Evolutionary conservation across 2,888 invertebrate species (phyloP).

Genomic region (Hololepta plana): DNA sequence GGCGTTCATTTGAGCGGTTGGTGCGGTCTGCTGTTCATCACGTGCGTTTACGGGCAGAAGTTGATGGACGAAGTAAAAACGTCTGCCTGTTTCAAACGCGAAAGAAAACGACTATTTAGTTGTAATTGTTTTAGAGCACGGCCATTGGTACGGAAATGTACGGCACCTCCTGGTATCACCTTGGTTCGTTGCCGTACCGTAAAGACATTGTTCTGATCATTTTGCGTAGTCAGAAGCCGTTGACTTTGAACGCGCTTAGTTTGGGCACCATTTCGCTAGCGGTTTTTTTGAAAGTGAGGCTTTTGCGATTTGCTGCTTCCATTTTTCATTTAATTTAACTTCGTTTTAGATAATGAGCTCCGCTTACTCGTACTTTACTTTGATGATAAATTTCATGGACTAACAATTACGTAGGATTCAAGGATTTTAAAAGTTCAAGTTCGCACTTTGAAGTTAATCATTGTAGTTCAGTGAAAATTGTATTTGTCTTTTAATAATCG

Average conservation of each 20-base stretch:
- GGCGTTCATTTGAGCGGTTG: slow-evolving; percentile 14
- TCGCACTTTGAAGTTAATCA: too few relatives aligned
- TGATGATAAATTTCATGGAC: slow-evolving; percentile 11
- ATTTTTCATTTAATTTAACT: slow-evolving; percentile 4
- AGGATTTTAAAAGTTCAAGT: too few relatives aligned
- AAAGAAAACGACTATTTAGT: not conserved
- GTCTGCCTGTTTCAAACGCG: not conserved
- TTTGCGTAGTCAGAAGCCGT: slow-evolving; percentile 11
- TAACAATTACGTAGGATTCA: too few relatives aligned
- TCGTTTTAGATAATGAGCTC: slow-evolving; percentile 11
- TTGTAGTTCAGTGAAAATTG: too few relatives aligned
- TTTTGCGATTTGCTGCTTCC: not conserved
- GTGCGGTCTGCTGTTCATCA: slow-evolving; percentile 12
- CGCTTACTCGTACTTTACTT: slow-evolving; percentile 12
- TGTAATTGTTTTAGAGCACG: slow-evolving; percentile 9
- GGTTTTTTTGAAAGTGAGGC: slow-evolving; percentile 10
- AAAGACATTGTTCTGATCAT: slow-evolving; percentile 11
- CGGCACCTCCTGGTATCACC: slow-evolving; percentile 10
- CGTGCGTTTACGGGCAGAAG: slow-evolving; percentile 15
- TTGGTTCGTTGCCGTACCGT: slow-evolving; percentile 5
- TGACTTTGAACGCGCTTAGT: slow-evolving; percentile 10
- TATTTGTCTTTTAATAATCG: too few relatives aligned
- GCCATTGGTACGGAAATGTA: slow-evolving; percentile 9
- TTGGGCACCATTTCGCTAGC: slow-evolving; percentile 11
- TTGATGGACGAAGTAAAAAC: slow-evolving; percentile 16